These are phyloP conservation scores for Eurois occulta DNA, from an alignment of 2,888 invertebrate species.

Conservation along the genomic window DNA sequence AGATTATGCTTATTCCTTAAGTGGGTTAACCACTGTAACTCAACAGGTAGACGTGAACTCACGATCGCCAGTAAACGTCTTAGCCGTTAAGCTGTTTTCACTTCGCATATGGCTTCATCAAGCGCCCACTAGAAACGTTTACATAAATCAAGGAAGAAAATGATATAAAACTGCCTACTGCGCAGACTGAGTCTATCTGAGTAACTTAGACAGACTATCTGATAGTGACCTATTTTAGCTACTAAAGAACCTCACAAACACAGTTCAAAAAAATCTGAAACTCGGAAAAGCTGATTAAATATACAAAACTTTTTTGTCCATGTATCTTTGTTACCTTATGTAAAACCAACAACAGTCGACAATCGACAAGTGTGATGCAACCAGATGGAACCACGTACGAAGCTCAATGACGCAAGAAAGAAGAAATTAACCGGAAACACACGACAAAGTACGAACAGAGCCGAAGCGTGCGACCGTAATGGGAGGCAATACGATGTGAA, in stretches of 20 bases:
- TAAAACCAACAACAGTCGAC: background rate
- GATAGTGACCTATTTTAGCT: background rate
- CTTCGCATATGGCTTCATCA: conserved; percentile 47
- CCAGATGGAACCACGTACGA: background rate
- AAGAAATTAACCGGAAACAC: conserved; percentile 34
- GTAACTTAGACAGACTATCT: background rate
- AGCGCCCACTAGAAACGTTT: conserved; percentile 14
- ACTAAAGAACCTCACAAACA: background rate
- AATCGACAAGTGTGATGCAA: background rate
- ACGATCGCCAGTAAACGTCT: conserved; percentile 34
- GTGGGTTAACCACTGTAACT: conserved; percentile 7
- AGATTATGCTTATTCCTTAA: conserved; percentile 1
- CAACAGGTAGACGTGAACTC: conserved; percentile 44
- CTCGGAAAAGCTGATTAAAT: background rate
- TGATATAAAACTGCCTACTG: background rate
- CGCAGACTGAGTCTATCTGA: no score
- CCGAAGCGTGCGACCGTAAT: conserved; percentile 54
- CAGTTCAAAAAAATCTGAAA: background rate
- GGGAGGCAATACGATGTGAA: conserved; percentile 52
- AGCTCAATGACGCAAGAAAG: background rate
- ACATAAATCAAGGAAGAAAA: conserved; percentile 9
- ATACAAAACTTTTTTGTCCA: background rate
- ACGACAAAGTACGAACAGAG: conserved; percentile 47
- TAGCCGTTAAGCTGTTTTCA: conserved; percentile 29
- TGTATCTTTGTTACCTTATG: background rate